Evolutionary conservation across 1,140 invertebrate genomes (phyloP).

Genomic region (Cydia splendana): DNA sequence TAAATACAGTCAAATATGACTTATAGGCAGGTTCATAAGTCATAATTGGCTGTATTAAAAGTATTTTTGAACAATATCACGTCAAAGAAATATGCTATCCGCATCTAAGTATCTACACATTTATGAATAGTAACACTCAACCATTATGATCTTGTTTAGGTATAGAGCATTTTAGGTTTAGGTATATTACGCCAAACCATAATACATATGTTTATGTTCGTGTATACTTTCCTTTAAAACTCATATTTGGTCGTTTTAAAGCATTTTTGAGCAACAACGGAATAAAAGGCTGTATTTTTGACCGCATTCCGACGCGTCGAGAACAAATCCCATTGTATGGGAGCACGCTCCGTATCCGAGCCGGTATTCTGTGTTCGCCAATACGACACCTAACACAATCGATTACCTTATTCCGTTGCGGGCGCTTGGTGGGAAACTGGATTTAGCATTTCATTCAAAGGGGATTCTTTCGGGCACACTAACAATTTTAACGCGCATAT

Average conservation of each 20-base stretch:
- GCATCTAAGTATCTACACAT: background rate
- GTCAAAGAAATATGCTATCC: background rate
- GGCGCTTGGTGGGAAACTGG: conserved; percentile 36
- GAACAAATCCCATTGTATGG: conserved; percentile 42
- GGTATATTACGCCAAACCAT: too few relatives aligned
- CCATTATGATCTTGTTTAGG: background rate
- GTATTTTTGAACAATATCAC: background rate
- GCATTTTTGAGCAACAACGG: conserved; percentile 11
- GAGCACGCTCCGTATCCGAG: conserved; percentile 43
- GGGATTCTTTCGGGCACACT: background rate
- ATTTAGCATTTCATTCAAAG: background rate
- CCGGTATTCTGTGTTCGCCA: conserved; percentile 41
- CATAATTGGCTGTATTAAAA: background rate
- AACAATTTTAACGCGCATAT: background rate
- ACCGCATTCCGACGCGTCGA: conserved; percentile 26
- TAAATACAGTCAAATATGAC: background rate
- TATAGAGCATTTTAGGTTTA: background rate
- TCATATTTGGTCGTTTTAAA: too few relatives aligned
- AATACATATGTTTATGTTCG: too few relatives aligned
- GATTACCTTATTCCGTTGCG: conserved; percentile 48
- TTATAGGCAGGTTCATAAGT: background rate
- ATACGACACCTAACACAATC: conserved; percentile 51
- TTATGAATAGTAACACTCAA: background rate
- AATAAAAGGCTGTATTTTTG: conserved; percentile 28
- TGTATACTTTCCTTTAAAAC: too few relatives aligned